Evolutionary conservation across 2,797 vertebrate genomes (phyloP), one percentile per base, ranked within the genome.

Genomic region (Chloroceryle amazona): DNA sequence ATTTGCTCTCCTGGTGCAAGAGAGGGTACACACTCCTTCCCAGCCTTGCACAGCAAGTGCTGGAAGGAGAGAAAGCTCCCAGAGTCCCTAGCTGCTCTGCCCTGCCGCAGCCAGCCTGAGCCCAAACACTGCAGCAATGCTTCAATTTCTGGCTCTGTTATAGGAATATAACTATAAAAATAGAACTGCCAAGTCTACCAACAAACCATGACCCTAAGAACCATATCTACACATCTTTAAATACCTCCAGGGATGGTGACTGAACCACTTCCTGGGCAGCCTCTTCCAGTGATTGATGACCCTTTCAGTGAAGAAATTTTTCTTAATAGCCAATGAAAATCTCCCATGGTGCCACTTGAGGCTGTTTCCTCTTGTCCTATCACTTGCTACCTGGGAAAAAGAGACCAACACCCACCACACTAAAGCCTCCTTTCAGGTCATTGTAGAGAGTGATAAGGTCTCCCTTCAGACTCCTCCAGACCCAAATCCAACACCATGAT

Each of bases 71-170:
- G 22, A 11, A 44, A 68, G 4, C 14, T 68, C 37, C 11, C 21
- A 26, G 21, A 13, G 11, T 68, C 25, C 16, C 29, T 58, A 79
- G 1, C 6, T 2, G 1, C 52, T 28, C 33, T 49, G 20, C 18
- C 28, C 21, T 26, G 21, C 39, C 13, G 35, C 0, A 49, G 33
- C 33, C 49, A 41, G 17, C 6, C 35, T 17, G n/a, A 78, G n/a
- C 15, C 44, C 13, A 9, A 0, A 6, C 1, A 1, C 74, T 31
- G 28, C 60, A 35, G 10, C 19, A 72, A 9, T 2, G 0, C 41
- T 49, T 39, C 33, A 33, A 0, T 0, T 62, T 7, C 28, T 61
- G 49, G 2, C 20, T 47, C 44, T 4, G 0, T 8, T 10, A 4
- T 0, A 44, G 21, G 23, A 74, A 20, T 13, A 15, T 1, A 81